These are phyloP conservation scores for Diuraphis noxia DNA, from an alignment of 1,140 invertebrate genomes.

Conservation along the genomic window DNA sequence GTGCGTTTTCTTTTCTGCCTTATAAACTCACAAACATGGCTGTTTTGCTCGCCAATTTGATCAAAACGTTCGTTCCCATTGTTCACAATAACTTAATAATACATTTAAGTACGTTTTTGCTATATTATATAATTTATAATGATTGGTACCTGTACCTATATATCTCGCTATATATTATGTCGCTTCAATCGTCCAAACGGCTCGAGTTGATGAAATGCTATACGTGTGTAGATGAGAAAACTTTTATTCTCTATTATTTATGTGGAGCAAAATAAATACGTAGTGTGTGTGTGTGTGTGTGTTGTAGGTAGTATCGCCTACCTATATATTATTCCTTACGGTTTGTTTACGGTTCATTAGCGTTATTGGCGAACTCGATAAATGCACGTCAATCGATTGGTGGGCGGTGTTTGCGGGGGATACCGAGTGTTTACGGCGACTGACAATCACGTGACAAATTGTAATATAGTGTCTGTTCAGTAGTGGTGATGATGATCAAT, in stretches of 20 bases:
- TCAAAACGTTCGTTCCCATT: not conserved
- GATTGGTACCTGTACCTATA: too few species aligned
- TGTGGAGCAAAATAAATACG: not conserved
- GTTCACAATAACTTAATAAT: not conserved
- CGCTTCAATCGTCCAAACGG: not conserved
- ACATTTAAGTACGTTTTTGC: not conserved
- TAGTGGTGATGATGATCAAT: not conserved
- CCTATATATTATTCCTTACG: not conserved
- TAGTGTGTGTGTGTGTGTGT: not conserved
- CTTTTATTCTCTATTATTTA: not conserved
- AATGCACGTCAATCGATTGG: not conserved
- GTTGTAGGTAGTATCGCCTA: not conserved
- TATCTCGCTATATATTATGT: too few species aligned
- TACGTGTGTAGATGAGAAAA: not conserved
- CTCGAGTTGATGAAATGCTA: not conserved
- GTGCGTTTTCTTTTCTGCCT: not conserved
- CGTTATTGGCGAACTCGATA: not conserved
- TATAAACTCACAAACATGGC: not conserved
- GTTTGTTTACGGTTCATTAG: constrained; percentile 24
- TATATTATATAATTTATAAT: not conserved
- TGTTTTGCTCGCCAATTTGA: not conserved
- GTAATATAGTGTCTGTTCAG: not conserved
- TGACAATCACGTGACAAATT: constrained; percentile 17
- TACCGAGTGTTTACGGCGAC: not conserved
- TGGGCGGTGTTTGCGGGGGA: not conserved